Evolutionary conservation across 2,797 vertebrate genomes (phyloP), one percentile per base, ranked within the genome.

Genomic region (Gymnothorax reevesii): DNA sequence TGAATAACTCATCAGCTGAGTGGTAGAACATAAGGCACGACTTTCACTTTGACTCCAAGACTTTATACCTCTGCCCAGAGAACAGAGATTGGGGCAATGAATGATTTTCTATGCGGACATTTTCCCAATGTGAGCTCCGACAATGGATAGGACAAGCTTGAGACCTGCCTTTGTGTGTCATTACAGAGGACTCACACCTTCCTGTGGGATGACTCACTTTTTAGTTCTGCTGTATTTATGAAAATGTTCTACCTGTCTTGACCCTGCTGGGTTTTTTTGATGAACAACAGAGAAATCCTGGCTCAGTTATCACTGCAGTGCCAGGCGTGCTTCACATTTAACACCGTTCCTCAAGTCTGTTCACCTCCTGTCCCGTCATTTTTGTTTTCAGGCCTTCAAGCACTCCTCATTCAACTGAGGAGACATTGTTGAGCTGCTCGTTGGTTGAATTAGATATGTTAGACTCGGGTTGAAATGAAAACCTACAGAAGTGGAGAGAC

Each of bases 81-180:
- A 60, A 27, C 9, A 42, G n/a, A 69, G n/a, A 59, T 79, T 2
- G 9, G 75, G 54, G 3, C 42, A 77, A 27, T 4, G 73, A 85
- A 77, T 57, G 25, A 57, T 33, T 85, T 85, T 33, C 73, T 62
- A n/a, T 60, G 33, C 49, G 42, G 73, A 85, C n/a, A 55, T 15
- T 57, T 52, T n/a, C 71, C 77, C 84, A 79, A 8, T 85, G 12
- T 77, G 27, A 59, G 71, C 84, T 60, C 84, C n/a, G 57, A 57
- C 84, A 49, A 57, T 27, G 77, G 54, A 57, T 79, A 73, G 60
- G 20, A 57, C 20, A 22, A 49, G 57, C 33, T 57, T 25, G 55
- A 80, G 73, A 85, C 75, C 2, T 7, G 17, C 49, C 0, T 79
- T 79, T 5, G 42, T 15, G 7, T 8, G 20, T 49, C 73, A 52